Conservation (phyloP, 2,113 vertebrate genomes). For the Boulengeromyrus knoepffleri region DNA sequence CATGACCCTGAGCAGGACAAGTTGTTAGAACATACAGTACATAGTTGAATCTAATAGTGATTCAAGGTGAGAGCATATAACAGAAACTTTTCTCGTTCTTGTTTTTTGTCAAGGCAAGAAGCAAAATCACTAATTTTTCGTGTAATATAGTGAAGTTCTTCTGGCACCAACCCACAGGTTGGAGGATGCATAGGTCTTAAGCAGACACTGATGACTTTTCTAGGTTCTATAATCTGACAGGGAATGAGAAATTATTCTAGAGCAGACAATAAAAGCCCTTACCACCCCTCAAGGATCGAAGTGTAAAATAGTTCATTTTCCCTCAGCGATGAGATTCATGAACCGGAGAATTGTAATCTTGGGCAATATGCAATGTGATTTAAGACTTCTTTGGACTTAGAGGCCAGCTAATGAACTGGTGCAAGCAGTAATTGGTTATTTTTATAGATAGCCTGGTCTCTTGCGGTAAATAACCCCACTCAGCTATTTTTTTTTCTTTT, state of each 20-base stretch:
- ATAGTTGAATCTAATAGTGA: not conserved
- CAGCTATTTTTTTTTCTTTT: not conserved
- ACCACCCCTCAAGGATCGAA: slow-evolving; percentile 31
- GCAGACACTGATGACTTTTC: slow-evolving; percentile 56
- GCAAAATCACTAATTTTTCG: slow-evolving; percentile 50
- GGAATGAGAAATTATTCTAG: slow-evolving; percentile 50
- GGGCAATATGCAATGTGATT: slow-evolving; percentile 28
- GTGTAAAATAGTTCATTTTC: slow-evolving; percentile 19
- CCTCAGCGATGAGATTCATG: slow-evolving; percentile 17
- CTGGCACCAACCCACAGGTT: not conserved
- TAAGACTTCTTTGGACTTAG: slow-evolving; percentile 26
- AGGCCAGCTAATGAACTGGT: slow-evolving; percentile 28
- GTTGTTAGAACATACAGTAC: not conserved
- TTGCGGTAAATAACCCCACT: slow-evolving; percentile 23
- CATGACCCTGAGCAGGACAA: too few species aligned
- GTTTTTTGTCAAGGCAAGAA: slow-evolving; percentile 45
- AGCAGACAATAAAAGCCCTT: slow-evolving; percentile 49
- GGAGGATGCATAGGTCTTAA: slow-evolving; percentile 44
- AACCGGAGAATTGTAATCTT: slow-evolving; percentile 28
- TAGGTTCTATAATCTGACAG: slow-evolving; percentile 38
- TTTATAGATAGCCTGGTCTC: slow-evolving; percentile 24
- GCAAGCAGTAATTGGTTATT: slow-evolving; percentile 22
- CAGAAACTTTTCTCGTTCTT: slow-evolving; percentile 12
- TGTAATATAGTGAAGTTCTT: slow-evolving; percentile 33
- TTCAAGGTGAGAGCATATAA: not conserved